Base-by-base conservation (phyloP, 2,888 invertebrate genomes). In the Gortyna flavago region DNA sequence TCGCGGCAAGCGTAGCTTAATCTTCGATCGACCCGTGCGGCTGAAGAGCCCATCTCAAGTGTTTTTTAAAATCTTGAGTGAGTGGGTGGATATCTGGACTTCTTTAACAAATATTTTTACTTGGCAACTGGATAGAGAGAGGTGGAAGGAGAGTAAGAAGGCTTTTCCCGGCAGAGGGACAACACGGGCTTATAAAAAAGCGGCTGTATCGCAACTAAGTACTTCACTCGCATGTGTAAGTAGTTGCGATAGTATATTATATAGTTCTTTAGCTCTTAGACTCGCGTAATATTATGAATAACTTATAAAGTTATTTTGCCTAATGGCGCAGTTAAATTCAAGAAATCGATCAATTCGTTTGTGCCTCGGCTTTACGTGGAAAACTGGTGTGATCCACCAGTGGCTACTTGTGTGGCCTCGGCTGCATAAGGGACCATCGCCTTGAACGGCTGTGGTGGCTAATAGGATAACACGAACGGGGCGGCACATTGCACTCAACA, bases 401-500 rank as follows among this genome's bases (percentile, higher is more conserved):
- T 62, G 29, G 64, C 48, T 48, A 54, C 0, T 2, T 25, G 21
- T 5, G 44, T 70, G 48, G 54, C 68, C 71, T 72, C 54, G 67
- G 41, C 70, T 71, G 32, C 25, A 70, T 25, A 16, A 11, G 9
- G 62, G 2, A n/a, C 71, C 44, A 74, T 68, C 51, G 70, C 69
- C 25, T 72, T 57, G n/a, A 16, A 48, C 25, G 48, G 44, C 21
- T 35, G 32, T 44, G 41, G n/a, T 48, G 32, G 61, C 54, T 29
- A 61, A 72, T 48, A 29, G 59, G 68, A 54, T n/a, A 54, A 35
- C 21, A 51, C 0, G 13, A 29, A 35, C 13, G 68, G 80, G 57
- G 83, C 64, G 83, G 83, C 64, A 69, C 41, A 29, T 51, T 54
- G 35, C 54, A 79, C 5, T 70, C 21, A 70, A 3, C 11, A 51